Base-by-base conservation (phyloP, 2,797 vertebrate species). In the Gobionotothen gibberifrons region DNA sequence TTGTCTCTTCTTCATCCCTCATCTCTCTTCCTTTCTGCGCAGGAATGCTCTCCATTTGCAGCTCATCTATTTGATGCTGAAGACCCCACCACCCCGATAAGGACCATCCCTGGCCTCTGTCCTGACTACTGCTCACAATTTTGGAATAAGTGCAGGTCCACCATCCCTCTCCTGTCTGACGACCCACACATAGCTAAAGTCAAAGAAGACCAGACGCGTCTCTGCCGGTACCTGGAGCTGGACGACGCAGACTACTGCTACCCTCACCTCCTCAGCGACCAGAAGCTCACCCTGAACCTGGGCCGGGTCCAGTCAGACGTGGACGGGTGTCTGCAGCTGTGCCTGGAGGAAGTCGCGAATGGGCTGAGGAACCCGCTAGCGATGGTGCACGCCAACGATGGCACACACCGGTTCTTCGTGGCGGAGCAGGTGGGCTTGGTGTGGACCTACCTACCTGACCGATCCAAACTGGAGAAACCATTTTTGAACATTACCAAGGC, bases 21-120 rank as follows among this genome's bases (percentile, higher is more conserved):
- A 2, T 2, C 2, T 12, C 39, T 60, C 8, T 14, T 36, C 9
- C 57, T 21, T 43, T 74, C 19, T 51, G 3, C 39, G 4, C 85
- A 99, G 98, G 97, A 97, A 78, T 99, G 98, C 70, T 99, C 98
- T 11, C 98, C 98, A 0, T 98, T 96, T 6, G 96, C 98, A 0
- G 98, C 98, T 79, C 98, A 99, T 89, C 93, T 99, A 46, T 99
- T 95, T 0, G 98, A 99, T 0, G 96, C 97, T 0, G 98, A 99
- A 76, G 97, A 98, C 81, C 94, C 96, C 0, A 94, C 91, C 87
- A 99, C 97, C 0, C 96, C 96, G 0, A 63, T 95, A 64, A 91
- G 96, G 51, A 95, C 95, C 0, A 90, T 99, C 70, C 96, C 97
- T 0, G 98, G 98, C 0, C 97, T 99, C 1, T 99, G 98, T 60